These are phyloP conservation scores for Hypsopygia costalis DNA, from an alignment of 2,888 invertebrate genomes.

Conservation along the genomic window DNA sequence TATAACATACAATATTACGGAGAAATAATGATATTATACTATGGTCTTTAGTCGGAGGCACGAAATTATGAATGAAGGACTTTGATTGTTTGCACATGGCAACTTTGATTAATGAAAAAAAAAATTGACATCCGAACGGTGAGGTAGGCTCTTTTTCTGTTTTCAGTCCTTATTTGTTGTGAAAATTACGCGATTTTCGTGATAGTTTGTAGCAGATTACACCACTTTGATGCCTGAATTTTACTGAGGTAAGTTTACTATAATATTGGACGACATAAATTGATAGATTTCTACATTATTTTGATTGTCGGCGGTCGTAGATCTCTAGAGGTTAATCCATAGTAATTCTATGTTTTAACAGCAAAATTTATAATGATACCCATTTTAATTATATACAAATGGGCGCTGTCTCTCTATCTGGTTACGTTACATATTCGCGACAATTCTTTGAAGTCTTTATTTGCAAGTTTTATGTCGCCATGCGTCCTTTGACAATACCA, in stretches of 20 bases:
- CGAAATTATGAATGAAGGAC: too few relatives aligned
- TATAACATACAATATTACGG: too few relatives aligned
- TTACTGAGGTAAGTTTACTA: constrained; percentile 63
- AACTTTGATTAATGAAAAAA: constrained; percentile 23
- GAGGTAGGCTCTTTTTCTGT: constrained; percentile 80
- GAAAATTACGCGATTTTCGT: constrained; percentile 65
- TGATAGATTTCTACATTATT: constrained; percentile 31
- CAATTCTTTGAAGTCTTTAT: background rate
- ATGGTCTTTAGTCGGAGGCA: too few relatives aligned
- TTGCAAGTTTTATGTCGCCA: constrained; percentile 46
- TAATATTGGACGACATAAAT: constrained; percentile 8
- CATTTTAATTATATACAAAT: too few relatives aligned
- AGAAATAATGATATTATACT: too few relatives aligned
- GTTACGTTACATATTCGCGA: background rate
- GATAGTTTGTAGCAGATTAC: constrained; percentile 55
- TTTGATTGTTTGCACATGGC: too few relatives aligned
- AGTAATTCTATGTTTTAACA: constrained; percentile 28
- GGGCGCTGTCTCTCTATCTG: too few relatives aligned
- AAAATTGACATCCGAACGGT: constrained; percentile 75
- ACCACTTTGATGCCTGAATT: constrained; percentile 71
- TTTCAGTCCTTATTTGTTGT: constrained; percentile 73
- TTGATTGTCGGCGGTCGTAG: constrained; percentile 62
- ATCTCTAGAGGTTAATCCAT: constrained; percentile 64
- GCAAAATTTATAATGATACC: background rate
- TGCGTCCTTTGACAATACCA: constrained; percentile 61